A percentile compares a stretch with the other conserved stretches of the same genome.
Evolutionary conservation across 2,797 vertebrate species (phyloP).

Genomic region (Megaceryle alcyon): DNA sequence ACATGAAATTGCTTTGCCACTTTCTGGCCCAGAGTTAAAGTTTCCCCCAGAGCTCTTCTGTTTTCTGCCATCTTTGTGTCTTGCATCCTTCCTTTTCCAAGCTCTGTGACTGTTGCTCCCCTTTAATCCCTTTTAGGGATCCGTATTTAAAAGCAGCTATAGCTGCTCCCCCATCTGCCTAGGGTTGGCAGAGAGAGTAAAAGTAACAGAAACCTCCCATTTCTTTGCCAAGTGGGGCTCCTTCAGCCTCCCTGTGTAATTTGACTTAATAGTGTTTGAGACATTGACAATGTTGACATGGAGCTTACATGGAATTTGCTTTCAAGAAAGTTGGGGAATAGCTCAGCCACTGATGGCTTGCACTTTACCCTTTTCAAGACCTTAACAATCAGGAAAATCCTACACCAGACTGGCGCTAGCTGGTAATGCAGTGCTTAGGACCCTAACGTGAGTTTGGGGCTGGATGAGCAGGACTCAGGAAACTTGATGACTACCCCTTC

Average conservation of each 20-base stretch:
- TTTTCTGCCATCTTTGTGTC: neutral
- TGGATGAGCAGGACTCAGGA: neutral
- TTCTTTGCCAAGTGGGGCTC: neutral
- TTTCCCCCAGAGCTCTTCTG: neutral
- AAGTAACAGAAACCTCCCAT: neutral
- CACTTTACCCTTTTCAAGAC: neutral
- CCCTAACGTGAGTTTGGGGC: neutral
- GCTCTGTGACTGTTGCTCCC: neutral
- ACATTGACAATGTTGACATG: neutral
- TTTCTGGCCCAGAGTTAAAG: neutral
- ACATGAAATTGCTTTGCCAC: neutral
- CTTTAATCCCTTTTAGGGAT: neutral
- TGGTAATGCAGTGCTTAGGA: rapidly evolving
- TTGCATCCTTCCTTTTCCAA: neutral
- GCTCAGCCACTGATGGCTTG: neutral
- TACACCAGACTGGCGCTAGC: neutral
- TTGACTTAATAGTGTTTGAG: neutral
- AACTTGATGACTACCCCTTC: neutral
- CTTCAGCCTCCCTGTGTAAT: neutral
- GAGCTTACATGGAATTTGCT: neutral
- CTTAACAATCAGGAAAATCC: neutral
- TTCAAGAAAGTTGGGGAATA: neutral
- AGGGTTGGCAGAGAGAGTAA: neutral
- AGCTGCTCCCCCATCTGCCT: neutral
- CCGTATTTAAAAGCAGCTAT: neutral